Evolutionary conservation across 2,113 vertebrate species (phyloP).

Genomic region (Dendrocopos noguchii): DNA sequence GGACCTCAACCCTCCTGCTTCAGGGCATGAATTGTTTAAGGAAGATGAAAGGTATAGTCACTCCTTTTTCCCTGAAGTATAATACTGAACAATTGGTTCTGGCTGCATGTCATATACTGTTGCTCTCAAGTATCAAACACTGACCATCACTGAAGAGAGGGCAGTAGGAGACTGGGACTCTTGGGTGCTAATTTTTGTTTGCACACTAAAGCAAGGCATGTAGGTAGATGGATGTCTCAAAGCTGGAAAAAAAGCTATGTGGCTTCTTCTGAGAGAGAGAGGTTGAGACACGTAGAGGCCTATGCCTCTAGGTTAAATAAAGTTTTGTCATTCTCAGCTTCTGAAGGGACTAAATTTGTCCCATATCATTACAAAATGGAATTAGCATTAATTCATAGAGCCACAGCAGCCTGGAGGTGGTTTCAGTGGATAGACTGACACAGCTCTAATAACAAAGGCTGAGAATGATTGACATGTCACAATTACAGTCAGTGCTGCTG

Average conservation of each 20-base stretch:
- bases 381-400: constrained; percentile 58
- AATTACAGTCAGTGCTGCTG: constrained; percentile 27
- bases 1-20: not conserved
- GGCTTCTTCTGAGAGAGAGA: not conserved
- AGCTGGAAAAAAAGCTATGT: not conserved
- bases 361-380: constrained; percentile 66
- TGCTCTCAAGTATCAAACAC: not conserved
- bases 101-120: not conserved
- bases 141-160: not conserved
- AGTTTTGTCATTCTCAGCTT: constrained; percentile 48
- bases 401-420: constrained; percentile 29
- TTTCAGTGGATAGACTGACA: not conserved
- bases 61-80: not conserved
- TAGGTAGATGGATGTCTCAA: not conserved
- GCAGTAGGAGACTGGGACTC: not conserved
- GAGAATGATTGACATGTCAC: constrained; percentile 39
- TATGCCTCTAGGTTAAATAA: constrained; percentile 56
- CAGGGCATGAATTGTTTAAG: not conserved
- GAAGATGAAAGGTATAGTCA: constrained; percentile 19
- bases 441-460: constrained; percentile 22
- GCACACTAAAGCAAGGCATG: not conserved
- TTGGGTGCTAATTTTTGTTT: not conserved
- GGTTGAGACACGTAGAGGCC: not conserved
- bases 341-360: constrained; percentile 70
- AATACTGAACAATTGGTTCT: constrained; percentile 3